Conservation (phyloP, 2,797 vertebrate species). For the Takifugu ocellatus region DNA sequence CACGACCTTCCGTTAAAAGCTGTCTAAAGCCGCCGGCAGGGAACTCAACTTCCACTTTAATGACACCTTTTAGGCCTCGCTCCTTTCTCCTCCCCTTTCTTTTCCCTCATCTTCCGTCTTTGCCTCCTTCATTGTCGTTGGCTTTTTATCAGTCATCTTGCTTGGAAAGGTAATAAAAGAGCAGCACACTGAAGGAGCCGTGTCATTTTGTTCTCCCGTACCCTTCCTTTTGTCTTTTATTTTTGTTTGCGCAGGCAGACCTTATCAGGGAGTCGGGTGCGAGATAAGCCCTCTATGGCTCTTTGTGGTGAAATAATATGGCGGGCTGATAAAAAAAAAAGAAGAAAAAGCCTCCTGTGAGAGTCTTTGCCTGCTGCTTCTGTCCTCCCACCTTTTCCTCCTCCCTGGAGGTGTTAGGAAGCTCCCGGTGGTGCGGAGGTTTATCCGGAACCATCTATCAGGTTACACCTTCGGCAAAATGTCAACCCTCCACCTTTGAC, state of each 20-base stretch:
- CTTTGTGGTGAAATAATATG: conserved; percentile 65
- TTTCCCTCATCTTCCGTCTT: conserved; percentile 49
- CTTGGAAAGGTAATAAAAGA: conserved; percentile 72
- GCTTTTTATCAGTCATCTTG: conserved; percentile 74
- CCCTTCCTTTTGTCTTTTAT: conserved; percentile 57
- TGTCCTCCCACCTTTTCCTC: conserved; percentile 25
- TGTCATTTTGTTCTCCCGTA: conserved; percentile 58
- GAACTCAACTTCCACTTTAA: conserved; percentile 45
- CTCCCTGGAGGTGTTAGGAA: conserved; percentile 31
- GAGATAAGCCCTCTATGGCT: conserved; percentile 61
- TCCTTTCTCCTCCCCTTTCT: conserved; percentile 33
- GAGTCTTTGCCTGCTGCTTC: conserved; percentile 50
- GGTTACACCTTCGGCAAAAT: conserved; percentile 36
- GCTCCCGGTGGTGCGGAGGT: conserved; percentile 32
- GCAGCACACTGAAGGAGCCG: conserved; percentile 46
- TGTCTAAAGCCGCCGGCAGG: no score
- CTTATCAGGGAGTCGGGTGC: conserved; percentile 57
- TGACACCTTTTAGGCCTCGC: conserved; percentile 55
- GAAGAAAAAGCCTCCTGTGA: conserved; percentile 33
- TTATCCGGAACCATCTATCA: conserved; percentile 39
- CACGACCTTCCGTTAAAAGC: no score
- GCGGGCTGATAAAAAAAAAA: conserved; percentile 44
- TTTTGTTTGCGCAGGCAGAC: conserved; percentile 67
- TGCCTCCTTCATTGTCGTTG: conserved; percentile 66
- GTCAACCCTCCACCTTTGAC: conserved; percentile 15